Conservation (phyloP, 2,888 invertebrate species). For the Cerastoderma edule region DNA sequence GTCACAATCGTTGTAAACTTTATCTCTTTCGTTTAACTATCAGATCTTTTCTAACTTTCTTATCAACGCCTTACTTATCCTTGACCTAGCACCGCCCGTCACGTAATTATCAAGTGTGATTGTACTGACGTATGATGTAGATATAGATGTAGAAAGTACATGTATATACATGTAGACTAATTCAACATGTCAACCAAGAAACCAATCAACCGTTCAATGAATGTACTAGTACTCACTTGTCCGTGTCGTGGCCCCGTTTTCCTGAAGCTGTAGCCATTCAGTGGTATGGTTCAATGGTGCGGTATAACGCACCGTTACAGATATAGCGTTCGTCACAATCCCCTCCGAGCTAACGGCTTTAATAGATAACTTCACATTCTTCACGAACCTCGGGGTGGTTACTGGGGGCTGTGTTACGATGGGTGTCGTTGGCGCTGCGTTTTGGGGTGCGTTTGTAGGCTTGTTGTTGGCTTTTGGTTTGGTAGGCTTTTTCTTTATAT, state of each 20-base stretch:
- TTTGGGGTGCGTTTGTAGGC: neutral
- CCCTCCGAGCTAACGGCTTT: slow-evolving; percentile 34
- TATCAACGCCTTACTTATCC: no score
- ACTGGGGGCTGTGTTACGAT: neutral
- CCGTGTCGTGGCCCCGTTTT: slow-evolving; percentile 51
- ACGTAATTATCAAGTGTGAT: no score
- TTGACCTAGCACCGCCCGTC: no score
- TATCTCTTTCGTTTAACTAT: no score
- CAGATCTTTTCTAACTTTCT: no score
- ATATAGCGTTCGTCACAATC: slow-evolving; percentile 17
- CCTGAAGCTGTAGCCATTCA: slow-evolving; percentile 45
- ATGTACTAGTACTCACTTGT: slow-evolving; percentile 45
- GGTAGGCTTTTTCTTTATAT: neutral
- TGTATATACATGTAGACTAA: no score
- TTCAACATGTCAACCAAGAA: no score
- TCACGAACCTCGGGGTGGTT: no score
- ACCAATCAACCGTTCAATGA: no score
- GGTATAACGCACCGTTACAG: slow-evolving; percentile 39
- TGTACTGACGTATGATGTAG: no score
- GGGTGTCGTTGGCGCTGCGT: neutral
- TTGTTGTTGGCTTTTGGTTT: neutral
- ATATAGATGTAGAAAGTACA: no score
- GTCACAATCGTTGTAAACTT: no score
- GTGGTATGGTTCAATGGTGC: slow-evolving; percentile 45
- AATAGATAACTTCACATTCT: slow-evolving; percentile 7